Evolutionary conservation across 2,888 invertebrate species (phyloP), one percentile per base, ranked within the genome.

Genomic region (Euspilapteryx auroguttella): DNA sequence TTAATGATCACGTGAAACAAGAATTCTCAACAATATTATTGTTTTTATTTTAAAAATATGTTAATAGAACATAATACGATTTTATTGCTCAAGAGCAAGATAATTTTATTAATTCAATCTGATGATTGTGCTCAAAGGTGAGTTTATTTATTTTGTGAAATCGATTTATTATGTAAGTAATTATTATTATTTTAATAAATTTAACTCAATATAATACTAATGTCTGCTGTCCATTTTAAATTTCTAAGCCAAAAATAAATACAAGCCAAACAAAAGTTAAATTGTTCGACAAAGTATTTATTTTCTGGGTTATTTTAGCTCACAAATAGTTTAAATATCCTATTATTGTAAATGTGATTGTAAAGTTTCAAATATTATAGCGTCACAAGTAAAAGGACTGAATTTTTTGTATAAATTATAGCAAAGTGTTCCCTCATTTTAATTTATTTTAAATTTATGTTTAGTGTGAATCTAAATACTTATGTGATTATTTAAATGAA

Each of bases 401-500:
- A 69, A 43, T 57, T 65, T 59, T 61, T 64, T 69, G 61, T 73
- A 66, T 69, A 66, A 71, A 69, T 66, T 66, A 65, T 73, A 66
- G 58, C 71, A 68, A 61, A 57, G 63, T 68, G 63, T 71, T 65
- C 55, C 31, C 30, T 63, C 63, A 53, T 51, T 58, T 65, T 66
- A 66, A 71, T 69, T 75, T 73, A 66, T 68, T 71, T 58, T 58
- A 65, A 71, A 65, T 58, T 62, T 44, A 61, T 59, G 63, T 64
- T 73, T 68, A 68, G 75, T 61, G 68, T 69, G 69, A 68, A 69
- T 71, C 68, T 50, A 57, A 54, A 62, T 71, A 68, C 69, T 73
- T 68, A 73, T 71, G 71, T 69, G 71, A 71, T 71, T 71, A 62
- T 68, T 66, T 53, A 55, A 63, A 65, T 55, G 56, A 61, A 61